Evolutionary conservation across 2,888 invertebrate genomes (phyloP).

Genomic region (Hoplodrina ambigua): DNA sequence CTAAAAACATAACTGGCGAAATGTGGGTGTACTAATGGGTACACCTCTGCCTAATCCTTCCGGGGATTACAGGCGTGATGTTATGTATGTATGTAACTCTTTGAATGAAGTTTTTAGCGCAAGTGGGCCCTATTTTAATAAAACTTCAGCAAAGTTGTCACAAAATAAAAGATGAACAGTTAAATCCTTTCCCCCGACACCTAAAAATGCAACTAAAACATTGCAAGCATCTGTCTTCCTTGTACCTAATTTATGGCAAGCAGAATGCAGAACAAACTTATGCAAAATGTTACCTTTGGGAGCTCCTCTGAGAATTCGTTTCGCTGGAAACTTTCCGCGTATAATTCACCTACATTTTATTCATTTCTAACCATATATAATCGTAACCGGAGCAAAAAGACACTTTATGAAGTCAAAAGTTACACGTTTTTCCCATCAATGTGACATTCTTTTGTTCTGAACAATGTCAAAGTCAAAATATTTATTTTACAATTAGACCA

Average conservation of each 20-base stretch:
- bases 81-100: too few relatives aligned
- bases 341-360: constrained; percentile 1
- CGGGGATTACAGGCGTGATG: too few relatives aligned
- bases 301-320: constrained; percentile 2
- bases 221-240: constrained; percentile 2
- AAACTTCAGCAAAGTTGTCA: neutral
- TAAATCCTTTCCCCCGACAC: neutral
- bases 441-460: too few relatives aligned
- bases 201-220: constrained; percentile 10
- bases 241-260: constrained; percentile 24
- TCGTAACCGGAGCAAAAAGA: too few relatives aligned
- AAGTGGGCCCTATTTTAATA: neutral
- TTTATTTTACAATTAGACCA: too few relatives aligned
- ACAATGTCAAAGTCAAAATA: too few relatives aligned
- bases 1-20: too few relatives aligned
- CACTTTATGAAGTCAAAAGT: too few relatives aligned
- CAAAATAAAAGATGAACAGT: neutral
- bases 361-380: neutral
- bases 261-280: constrained; percentile 6
- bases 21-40: too few relatives aligned
- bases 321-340: neutral
- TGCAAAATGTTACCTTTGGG: constrained; percentile 16
- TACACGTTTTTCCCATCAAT: too few relatives aligned
- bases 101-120: too few relatives aligned
- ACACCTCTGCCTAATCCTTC: too few relatives aligned